phyloP scores from a whole-genome alignment of 2,888 invertebrate species.

The Amphipoea lucens region DNA sequence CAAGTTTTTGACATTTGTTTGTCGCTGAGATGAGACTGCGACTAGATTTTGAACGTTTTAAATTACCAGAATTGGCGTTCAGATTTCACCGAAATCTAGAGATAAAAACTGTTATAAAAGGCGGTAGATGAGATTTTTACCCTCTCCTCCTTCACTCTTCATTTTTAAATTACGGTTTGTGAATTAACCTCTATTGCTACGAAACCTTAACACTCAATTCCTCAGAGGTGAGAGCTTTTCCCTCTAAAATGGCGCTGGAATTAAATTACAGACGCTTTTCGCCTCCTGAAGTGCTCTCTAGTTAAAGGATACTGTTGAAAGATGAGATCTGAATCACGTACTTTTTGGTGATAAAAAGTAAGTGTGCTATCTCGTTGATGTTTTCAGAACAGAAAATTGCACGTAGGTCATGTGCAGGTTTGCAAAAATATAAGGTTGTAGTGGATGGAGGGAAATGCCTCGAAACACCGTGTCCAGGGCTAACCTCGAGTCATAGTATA shows the following conservation, averaged over 20 bases:
- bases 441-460: not conserved
- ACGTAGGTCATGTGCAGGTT: not conserved
- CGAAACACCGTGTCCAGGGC: not conserved
- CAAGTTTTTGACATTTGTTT: no score
- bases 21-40: no score
- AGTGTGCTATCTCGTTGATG: not conserved
- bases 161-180: not conserved
- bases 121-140: not conserved
- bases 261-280: conserved; percentile 44
- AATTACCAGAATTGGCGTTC: no score
- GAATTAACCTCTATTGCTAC: not conserved
- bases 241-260: conserved; percentile 18
- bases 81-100: not conserved
- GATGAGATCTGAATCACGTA: conserved; percentile 15
- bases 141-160: no score
- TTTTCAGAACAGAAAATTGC: not conserved
- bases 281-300: conserved; percentile 35
- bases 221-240: conserved; percentile 11
- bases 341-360: conserved; percentile 8
- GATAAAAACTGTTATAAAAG: not conserved
- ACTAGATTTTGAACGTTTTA: no score
- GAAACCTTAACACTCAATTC: not conserved
- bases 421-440: not conserved
- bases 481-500: not conserved
- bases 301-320: conserved; percentile 24